Percentiles rank a stretch among this genome's conserved stretches.
Conservation (phyloP, 1,140 invertebrate species). For the Nasonia vitripennis region DNA sequence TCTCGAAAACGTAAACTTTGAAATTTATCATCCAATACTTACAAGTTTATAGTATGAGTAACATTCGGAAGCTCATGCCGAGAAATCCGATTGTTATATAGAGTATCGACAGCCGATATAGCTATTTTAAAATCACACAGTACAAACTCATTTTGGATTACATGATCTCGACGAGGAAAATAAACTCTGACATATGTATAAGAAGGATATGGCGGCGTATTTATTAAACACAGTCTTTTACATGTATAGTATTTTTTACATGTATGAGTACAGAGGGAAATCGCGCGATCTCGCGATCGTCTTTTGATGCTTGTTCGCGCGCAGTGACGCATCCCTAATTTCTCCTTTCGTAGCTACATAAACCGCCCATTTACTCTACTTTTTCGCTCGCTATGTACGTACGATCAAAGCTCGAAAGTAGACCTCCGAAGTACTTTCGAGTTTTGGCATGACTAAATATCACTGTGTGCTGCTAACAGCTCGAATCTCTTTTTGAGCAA, state of each 20-base stretch:
- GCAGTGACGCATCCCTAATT: not conserved
- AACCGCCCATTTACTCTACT: not conserved
- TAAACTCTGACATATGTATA: not conserved
- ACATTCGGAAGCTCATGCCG: not conserved
- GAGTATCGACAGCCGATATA: too few species aligned
- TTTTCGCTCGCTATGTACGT: not conserved
- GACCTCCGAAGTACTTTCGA: not conserved
- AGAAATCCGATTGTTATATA: not conserved
- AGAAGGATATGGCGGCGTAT: conserved; percentile 55
- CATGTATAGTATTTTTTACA: conserved; percentile 57
- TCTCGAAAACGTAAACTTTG: not conserved
- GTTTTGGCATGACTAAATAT: conserved; percentile 29
- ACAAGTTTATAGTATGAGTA: not conserved
- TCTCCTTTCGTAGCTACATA: not conserved
- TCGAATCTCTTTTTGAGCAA: conserved; percentile 4
- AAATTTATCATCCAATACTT: not conserved
- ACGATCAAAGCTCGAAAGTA: not conserved
- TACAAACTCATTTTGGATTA: too few species aligned
- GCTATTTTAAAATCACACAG: too few species aligned
- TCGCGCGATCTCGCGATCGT: not conserved
- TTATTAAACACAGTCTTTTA: conserved; percentile 71
- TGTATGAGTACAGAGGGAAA: conserved; percentile 24
- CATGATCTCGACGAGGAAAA: too few species aligned
- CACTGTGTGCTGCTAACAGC: not conserved
- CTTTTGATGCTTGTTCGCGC: not conserved